These are phyloP conservation scores for Anguilla anguilla DNA, from an alignment of 2,797 vertebrate species.

Conservation along the genomic window DNA sequence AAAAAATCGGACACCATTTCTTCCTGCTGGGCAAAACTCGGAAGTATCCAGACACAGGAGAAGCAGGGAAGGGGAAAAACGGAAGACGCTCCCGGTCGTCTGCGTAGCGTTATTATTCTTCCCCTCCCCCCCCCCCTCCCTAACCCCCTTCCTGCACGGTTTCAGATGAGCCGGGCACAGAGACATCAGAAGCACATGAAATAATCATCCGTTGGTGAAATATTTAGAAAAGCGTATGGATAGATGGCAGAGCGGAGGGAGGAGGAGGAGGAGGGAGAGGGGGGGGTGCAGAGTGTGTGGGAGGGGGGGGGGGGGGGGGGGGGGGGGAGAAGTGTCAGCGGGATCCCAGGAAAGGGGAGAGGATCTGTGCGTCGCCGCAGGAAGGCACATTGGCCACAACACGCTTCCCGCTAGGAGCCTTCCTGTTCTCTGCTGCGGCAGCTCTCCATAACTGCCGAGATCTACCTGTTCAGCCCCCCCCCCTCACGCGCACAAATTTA, in stretches of 20 bases:
- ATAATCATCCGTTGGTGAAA: constrained; percentile 75
- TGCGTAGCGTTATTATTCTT: constrained; percentile 45
- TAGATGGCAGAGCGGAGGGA: constrained; percentile 61
- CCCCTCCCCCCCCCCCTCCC: no score
- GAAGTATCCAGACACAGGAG: background rate
- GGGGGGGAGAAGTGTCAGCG: constrained; percentile 59
- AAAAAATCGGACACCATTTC: background rate
- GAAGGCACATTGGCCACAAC: background rate
- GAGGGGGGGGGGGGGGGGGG: constrained; percentile 44
- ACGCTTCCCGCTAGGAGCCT: background rate
- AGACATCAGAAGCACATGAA: constrained; percentile 67
- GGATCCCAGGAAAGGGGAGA: constrained; percentile 34
- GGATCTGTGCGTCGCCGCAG: constrained; percentile 29
- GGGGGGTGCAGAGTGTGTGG: constrained; percentile 34
- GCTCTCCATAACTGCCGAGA: no score
- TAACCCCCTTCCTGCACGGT: background rate
- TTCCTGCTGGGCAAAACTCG: background rate
- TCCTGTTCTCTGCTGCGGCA: background rate
- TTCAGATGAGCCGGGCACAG: constrained; percentile 46
- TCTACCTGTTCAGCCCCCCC: background rate
- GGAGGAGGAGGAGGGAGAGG: constrained; percentile 53
- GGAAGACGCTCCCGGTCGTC: constrained; percentile 26
- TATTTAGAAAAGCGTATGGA: constrained; percentile 71
- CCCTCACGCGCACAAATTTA: background rate
- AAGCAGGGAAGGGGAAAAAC: background rate